Base-by-base conservation (phyloP, 1,140 invertebrate species). In the Drosophila navojoa region DNA sequence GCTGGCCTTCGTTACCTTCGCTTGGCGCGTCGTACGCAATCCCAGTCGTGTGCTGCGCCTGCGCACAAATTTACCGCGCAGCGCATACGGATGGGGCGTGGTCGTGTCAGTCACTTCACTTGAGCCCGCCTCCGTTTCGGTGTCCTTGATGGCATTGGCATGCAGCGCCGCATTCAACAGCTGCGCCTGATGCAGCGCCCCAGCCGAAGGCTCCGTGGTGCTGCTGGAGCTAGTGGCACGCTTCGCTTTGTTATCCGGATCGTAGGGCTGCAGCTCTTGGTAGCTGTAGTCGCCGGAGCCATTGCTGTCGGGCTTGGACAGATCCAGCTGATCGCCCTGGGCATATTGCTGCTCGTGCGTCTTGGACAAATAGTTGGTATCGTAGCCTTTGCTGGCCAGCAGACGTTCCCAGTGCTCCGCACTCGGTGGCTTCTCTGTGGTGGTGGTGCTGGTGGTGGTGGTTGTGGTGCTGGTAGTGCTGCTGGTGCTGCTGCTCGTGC, bases 41-140 rank as follows among this genome's bases (percentile, higher is more conserved):
- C 72, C 67, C 13, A 40, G 27, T 6, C 63, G 53, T 7, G 75
- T 76, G 69, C 81, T 80, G 5, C 81, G 57, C 0, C 79, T 13
- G 0, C 76, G 63, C 53, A 90, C 49, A 38, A 90, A 90, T 38
- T 91, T 91, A 0, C 89, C 89, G 25, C 89, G 66, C 63, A 91
- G 15, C 4, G 89, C 89, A 58, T 91, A 91, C 0, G 89, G 84
- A 5, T 75, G 58, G 6, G 60, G 63, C 11, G 80, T 75, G 7
- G 63, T 66, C 10, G 16, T 38, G 1, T 29, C 35, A 7, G 7
- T 22, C 19, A 0, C 54, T 3, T 22, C 55, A 15, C 15, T 5
- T 13, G 9, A 25, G 25, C 5, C 27, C 0, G 32, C 13, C 25
- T n/a, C 22, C 13, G 16, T 19, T 38, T 29, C 5, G 25, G 11